Percentiles rank a stretch among this genome's conserved stretches.
phyloP scores from a whole-genome alignment of 2,888 invertebrate genomes.

The Dendrolimus houi region DNA sequence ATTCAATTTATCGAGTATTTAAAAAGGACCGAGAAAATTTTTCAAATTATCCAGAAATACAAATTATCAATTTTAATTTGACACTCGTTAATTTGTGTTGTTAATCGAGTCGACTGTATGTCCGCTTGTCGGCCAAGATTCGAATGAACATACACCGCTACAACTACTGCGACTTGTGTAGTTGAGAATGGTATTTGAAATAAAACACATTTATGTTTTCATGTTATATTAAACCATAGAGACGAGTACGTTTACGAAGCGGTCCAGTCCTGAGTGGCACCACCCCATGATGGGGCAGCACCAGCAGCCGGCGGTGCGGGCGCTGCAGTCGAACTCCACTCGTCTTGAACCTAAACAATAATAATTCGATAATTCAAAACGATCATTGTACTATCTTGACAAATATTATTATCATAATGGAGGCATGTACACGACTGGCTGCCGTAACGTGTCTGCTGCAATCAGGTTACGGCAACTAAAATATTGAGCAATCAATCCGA shows the following conservation, averaged over 20 bases:
- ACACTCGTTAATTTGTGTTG: too few species aligned
- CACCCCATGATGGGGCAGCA: constrained; percentile 77
- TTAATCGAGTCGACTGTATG: too few species aligned
- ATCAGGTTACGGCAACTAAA: too few species aligned
- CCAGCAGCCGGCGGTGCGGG: constrained; percentile 58
- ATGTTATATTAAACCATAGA: constrained; percentile 42
- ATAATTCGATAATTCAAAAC: not conserved
- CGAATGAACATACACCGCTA: constrained; percentile 1
- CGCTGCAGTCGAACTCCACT: constrained; percentile 61
- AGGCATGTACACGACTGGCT: too few species aligned
- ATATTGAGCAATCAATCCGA: too few species aligned
- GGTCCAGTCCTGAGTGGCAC: constrained; percentile 75
- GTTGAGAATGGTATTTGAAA: constrained; percentile 8
- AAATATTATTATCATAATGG: too few species aligned
- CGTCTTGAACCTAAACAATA: constrained; percentile 66
- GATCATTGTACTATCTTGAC: not conserved
- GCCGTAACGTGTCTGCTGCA: too few species aligned
- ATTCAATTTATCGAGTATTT: too few species aligned
- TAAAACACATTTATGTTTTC: constrained; percentile 30
- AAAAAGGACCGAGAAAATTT: too few species aligned
- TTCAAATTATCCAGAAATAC: too few species aligned
- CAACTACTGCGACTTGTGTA: not conserved
- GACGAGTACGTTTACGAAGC: constrained; percentile 46
- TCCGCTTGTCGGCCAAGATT: constrained; percentile 27
- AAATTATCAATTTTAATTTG: too few species aligned